Base-by-base conservation (phyloP, 2,888 invertebrate genomes). In the Tanypteryx hageni region DNA sequence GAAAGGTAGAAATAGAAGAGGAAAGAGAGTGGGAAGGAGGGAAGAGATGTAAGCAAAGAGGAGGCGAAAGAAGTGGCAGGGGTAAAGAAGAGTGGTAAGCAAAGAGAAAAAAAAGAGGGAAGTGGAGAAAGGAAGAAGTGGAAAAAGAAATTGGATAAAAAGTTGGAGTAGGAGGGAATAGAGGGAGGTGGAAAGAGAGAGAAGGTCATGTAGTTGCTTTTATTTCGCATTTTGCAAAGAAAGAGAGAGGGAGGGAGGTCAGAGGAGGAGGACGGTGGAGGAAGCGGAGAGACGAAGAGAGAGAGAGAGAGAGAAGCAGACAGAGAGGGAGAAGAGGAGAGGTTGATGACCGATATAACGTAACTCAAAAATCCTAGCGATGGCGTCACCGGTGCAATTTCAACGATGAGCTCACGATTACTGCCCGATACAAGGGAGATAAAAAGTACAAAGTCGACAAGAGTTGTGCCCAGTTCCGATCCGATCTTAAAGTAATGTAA, bases 321-420 rank as follows among this genome's bases (percentile, higher is more conserved):
- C 14, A 14, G 14, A 59, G 61, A 13, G 13, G 61, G 18, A 18
- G 76, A 76, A 13, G 22, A 13, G 44, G 11, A 76, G 76, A 14
- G 76, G 76, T 76, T 76, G 76, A 76, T 27, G 76, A 76, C 76
- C 76, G 76, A 76, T 27, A 27, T 13, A 76, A 14, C 76, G 27
- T 2, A 76, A 76, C 76, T 76, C 27, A 76, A 76, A 76, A 76
- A 76, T 76, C 76, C 22, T 13, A n/a, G 76, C 22, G 76, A 76
- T 76, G 76, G 76, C 76, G 76, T 76, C 76, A 76, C 76, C 27
- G 76, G 11, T 76, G 76, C 76, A 27, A 76, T 76, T 76, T 27
- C 27, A 76, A 22, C 76, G 76, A 76, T 76, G 76, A 76, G 76
- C 76, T 76, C 76, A 76, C 76, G 76, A 76, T 76, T 76, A 27